These are phyloP conservation scores for Anabas testudineus DNA, from an alignment of 2,797 vertebrate species.

Conservation along the genomic window DNA sequence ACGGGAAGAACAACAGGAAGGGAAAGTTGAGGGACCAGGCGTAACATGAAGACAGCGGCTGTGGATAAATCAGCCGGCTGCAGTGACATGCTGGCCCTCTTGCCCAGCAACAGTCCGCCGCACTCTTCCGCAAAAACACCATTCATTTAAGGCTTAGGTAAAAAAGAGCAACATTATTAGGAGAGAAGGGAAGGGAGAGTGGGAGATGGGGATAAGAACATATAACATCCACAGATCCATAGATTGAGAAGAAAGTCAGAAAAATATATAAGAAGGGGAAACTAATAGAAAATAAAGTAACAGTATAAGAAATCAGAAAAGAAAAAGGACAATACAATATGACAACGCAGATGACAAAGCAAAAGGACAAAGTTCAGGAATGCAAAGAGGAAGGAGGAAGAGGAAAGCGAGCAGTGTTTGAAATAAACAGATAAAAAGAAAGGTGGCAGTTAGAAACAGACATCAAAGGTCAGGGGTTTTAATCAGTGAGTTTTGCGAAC, in stretches of 20 bases:
- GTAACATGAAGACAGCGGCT: constrained; percentile 84
- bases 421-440: constrained; percentile 77
- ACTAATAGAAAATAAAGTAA: neutral
- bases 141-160: constrained; percentile 72
- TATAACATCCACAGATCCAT: constrained; percentile 1
- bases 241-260: neutral
- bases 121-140: constrained; percentile 85
- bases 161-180: constrained; percentile 50
- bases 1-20: constrained; percentile 88
- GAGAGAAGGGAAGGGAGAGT: constrained; percentile 31
- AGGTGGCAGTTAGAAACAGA: constrained; percentile 22
- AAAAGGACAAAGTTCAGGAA: constrained; percentile 72
- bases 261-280: neutral
- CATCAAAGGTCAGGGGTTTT: constrained; percentile 66
- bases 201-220: constrained; percentile 30
- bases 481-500: constrained; percentile 68
- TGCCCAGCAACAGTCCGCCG: constrained; percentile 65
- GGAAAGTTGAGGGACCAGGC: constrained; percentile 81
- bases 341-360: constrained; percentile 46
- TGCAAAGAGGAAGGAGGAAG: constrained; percentile 71
- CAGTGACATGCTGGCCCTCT: constrained; percentile 75
- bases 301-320: neutral
- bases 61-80: constrained; percentile 84
- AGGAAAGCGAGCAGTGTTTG: constrained; percentile 63
- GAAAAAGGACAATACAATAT: constrained; percentile 10